These are phyloP conservation scores for Oopsacas minuta DNA, from an alignment of 37 sponge, comb jelly and placozoan species.

Conservation along the genomic window DNA sequence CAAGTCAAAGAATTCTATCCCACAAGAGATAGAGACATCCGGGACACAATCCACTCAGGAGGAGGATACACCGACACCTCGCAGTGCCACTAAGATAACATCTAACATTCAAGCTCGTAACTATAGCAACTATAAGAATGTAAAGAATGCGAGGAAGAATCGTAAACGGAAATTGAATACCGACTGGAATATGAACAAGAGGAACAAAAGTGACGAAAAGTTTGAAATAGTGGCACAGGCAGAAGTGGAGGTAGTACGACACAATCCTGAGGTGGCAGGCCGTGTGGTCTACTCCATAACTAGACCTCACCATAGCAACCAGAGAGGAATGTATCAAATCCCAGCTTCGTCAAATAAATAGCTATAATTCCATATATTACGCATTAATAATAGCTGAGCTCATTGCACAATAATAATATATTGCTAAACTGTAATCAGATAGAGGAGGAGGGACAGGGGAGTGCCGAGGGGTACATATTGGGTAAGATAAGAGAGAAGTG, in stretches of 20 bases:
- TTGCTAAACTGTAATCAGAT: no score
- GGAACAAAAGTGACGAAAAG: not conserved
- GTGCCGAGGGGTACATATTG: no score
- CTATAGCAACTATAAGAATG: not conserved
- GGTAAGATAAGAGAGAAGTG: no score
- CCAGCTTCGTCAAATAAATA: not conserved
- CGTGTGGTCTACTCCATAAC: not conserved
- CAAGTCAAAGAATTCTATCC: not conserved
- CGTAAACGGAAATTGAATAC: not conserved
- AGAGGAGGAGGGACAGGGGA: no score
- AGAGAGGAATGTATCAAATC: not conserved
- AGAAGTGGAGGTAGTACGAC: conserved; percentile 12
- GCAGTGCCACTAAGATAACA: not conserved
- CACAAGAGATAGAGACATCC: not conserved
- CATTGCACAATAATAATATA: no score
- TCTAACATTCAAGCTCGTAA: not conserved
- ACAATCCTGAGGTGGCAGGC: not conserved
- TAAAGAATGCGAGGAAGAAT: not conserved
- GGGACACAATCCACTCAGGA: not conserved
- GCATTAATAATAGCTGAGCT: no score
- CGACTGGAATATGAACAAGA: not conserved
- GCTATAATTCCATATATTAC: conserved; percentile 13
- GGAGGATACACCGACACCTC: not conserved
- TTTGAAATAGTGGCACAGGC: not conserved
- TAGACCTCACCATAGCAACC: not conserved